Evolutionary conservation across 2,888 invertebrate genomes (phyloP), one percentile per base, ranked within the genome.

Genomic region (Mechanitis messenoides): DNA sequence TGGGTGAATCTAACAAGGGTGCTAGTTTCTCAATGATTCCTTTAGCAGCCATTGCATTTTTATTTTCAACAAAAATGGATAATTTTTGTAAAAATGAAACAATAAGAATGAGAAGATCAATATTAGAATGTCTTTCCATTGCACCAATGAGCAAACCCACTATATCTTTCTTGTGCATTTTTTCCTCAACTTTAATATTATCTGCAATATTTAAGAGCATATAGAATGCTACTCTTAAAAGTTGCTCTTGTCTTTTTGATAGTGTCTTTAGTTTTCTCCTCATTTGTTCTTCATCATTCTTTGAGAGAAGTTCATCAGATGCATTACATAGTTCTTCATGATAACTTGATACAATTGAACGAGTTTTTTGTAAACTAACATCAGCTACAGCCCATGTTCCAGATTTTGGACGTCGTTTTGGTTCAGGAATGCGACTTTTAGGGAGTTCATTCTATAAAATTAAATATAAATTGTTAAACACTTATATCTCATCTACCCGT

Each of bases 71-170:
- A 85, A 97, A 98, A 74, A 98, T 94, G 4, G 97, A 97, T 31
- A 99, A 90, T 81, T 98, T 99, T 84, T 98, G 97, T 55, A 99
- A 91, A 84, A 99, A 99, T 33, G 97, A 97, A 31, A 97, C 94
- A 58, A 97, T 96, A 61, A 98, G 91, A 75, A 97, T 95, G 53
- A 98, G 91, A 38, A 98, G 91, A 83, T 98, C 98, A 67, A 94
- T 93, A 81, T 97, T 97, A 20, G 91, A 86, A 72, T 96, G 95
- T 67, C 98, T 92, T 74, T 98, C 97, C 80, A 99, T 91, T 9
- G 96, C 95, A 75, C 95, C 96, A 55, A 96, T 93, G 47, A 98
- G 91, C 86, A 98, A 93, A 47, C 94, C 94, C 3, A 97, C 95
- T 68, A 98, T 94, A 75, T 96, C 96, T 82, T 98, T 96, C 74